Base-by-base conservation (phyloP, 2,113 vertebrate genomes). In the Grantiella picta region DNA sequence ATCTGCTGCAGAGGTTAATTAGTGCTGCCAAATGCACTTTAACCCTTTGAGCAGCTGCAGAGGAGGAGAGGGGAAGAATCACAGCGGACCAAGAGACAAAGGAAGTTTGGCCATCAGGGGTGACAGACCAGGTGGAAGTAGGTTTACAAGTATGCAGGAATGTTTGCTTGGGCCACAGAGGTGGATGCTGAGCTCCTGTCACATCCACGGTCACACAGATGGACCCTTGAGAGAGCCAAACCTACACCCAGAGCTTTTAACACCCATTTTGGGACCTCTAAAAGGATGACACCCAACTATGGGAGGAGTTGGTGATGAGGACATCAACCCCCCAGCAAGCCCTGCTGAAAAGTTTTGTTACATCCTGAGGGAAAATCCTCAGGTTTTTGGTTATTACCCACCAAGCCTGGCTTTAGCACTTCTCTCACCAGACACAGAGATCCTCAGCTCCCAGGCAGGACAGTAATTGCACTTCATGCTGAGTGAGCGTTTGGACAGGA, bases 1-100 rank as follows among this genome's bases (percentile, higher is more conserved):
- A 96, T 95, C 91, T 92, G 82, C 89, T 69, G 64, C 91, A 66
- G 91, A 95, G 87, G 92, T 94, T 92, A 92, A 96, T 97, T 91
- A 92, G 79, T 92, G 79, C 57, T 84, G 68, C 92, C 47, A 57
- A 90, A 44, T 10, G 52, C 49, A 73, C 77, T 95, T 95, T 92
- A 96, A 96, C 89, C 83, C 96, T 96, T 95, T 73, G 86, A 86
- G 86, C 49, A 75, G 64, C 56, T 83, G 36, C 5, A 9, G 56
- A 81, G 28, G 23, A 78, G 2, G 10, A 44, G 11, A 79, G 57
- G 28, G 65, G 42, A 82, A 70, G 59, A 44, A 82, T 57, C 25
- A 53, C 36, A 28, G n/a, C 11, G 12, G 42, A 59, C 10, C 22
- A 53, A 45, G 17, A 85, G 33, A 54, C n/a, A 40, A 38, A 56